phyloP scores from a whole-genome alignment of 1,140 invertebrate genomes.

The Apis mellifera region DNA sequence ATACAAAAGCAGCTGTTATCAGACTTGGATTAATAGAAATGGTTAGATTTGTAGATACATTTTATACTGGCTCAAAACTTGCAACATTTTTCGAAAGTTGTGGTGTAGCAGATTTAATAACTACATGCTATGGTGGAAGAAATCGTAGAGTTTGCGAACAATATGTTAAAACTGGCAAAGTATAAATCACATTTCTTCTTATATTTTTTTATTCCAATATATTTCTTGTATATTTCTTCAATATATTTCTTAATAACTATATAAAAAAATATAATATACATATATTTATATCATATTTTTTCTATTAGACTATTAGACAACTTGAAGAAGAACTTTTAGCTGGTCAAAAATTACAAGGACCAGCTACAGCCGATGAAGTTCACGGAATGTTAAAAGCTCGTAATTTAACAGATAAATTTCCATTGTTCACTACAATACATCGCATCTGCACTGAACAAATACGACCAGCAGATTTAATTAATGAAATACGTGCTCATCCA shows the following conservation, averaged over 20 bases:
- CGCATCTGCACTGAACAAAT: slow-evolving; percentile 87
- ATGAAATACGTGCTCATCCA: slow-evolving; percentile 88
- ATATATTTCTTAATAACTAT: neutral
- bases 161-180: slow-evolving; percentile 89
- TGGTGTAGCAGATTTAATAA: slow-evolving; percentile 93
- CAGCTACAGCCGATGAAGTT: slow-evolving; percentile 91
- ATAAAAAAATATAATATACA: neutral
- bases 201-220: neutral
- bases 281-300: slow-evolving; percentile 43
- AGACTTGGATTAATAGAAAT: slow-evolving; percentile 92
- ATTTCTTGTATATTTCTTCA: neutral
- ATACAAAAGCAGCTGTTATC: slow-evolving; percentile 94
- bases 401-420: slow-evolving; percentile 87
- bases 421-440: slow-evolving; percentile 89
- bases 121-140: slow-evolving; percentile 92
- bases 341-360: slow-evolving; percentile 92
- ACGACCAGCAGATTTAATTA: slow-evolving; percentile 84
- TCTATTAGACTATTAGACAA: slow-evolving; percentile 85
- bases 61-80: slow-evolving; percentile 84
- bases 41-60: slow-evolving; percentile 86
- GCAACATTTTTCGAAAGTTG: slow-evolving; percentile 93
- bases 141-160: slow-evolving; percentile 90
- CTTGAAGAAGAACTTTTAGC: slow-evolving; percentile 91
- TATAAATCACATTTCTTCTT: slow-evolving; percentile 66
- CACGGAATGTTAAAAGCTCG: slow-evolving; percentile 85